Base-by-base conservation (phyloP, 2,797 vertebrate genomes). In the Xerus rutilus region DNA sequence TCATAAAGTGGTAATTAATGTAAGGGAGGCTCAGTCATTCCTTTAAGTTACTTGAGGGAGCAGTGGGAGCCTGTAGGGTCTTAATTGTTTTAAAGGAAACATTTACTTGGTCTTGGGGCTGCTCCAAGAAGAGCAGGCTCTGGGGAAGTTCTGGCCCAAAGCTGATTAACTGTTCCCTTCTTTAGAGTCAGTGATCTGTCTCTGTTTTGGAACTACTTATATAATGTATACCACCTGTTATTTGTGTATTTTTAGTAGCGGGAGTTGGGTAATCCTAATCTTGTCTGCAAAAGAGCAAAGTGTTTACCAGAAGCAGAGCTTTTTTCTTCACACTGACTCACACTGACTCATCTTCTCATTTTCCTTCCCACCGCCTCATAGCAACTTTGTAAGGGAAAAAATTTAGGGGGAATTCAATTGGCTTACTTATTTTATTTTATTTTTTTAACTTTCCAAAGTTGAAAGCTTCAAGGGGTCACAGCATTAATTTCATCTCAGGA, bases 191-290 rank as follows among this genome's bases (percentile, higher is more conserved):
- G 3, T 83, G 86, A 95, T 89, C 95, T 4, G 85, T 70, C 94
- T 95, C 49, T 94, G 96, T 96, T 95, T 97, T 94, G 72, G 78
- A 96, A 73, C 78, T 79, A 81, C 97, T 97, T 98, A 96, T 94
- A 97, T 97, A 97, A 98, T 95, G 49, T 89, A 96, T 96, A 95
- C 96, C 97, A 96, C 97, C 97, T 98, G 97, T 96, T 96, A 88
- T 95, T 95, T 96, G 93, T 96, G 59, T 98, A 97, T 97, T 97
- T 97, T 97, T 97, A 97, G 97, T 81, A 79, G 70, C 30, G 23
- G 47, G 95, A 94, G 87, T 94, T 32, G 7, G 84, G 76, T 97
- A 96, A 97, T 96, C 97, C 95, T 97, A 96, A 97, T 97, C 96
- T 89, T 94, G 91, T 96, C 96, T 97, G 92, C 85, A 97, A 97